phyloP scores from a whole-genome alignment of 2,888 invertebrate genomes.

The Lasioglossum marginatum region DNA sequence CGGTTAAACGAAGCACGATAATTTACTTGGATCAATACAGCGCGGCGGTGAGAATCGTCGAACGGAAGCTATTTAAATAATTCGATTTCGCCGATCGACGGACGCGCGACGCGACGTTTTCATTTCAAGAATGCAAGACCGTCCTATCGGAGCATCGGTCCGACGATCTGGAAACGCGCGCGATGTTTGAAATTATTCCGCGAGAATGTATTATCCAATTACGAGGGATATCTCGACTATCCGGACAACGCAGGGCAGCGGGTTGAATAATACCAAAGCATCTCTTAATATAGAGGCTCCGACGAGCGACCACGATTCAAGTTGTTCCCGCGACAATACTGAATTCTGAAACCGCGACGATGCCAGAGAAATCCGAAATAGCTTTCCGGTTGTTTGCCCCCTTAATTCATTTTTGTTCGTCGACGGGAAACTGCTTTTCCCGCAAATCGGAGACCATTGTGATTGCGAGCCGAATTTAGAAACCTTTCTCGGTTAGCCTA shows the following conservation, averaged over 20 bases:
- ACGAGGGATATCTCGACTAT: constrained; percentile 22
- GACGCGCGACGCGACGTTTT: not conserved
- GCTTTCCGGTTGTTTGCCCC: constrained; percentile 22
- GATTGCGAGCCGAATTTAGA: not conserved
- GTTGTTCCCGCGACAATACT: constrained; percentile 13
- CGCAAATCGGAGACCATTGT: not conserved
- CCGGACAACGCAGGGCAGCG: not conserved
- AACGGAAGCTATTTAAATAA: constrained; percentile 3
- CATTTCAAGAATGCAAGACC: not conserved
- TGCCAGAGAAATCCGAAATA: constrained; percentile 36
- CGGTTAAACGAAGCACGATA: constrained; percentile 7
- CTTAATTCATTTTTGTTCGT: constrained; percentile 22
- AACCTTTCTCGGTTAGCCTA: not conserved
- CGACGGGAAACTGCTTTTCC: not conserved
- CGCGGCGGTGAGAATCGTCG: not conserved
- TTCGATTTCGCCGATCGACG: constrained; percentile 16
- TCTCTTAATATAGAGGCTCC: constrained; percentile 29
- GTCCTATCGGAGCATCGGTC: not conserved
- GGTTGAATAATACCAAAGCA: constrained; percentile 30
- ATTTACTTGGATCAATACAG: not conserved
- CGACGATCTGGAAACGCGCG: not conserved
- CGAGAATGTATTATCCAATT: constrained; percentile 44
- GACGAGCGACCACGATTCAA: not conserved
- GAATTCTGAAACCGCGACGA: constrained; percentile 20
- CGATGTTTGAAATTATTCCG: constrained; percentile 39